These are phyloP conservation scores for Indicator maculatus DNA, from an alignment of 2,113 vertebrate genomes.

Conservation along the genomic window DNA sequence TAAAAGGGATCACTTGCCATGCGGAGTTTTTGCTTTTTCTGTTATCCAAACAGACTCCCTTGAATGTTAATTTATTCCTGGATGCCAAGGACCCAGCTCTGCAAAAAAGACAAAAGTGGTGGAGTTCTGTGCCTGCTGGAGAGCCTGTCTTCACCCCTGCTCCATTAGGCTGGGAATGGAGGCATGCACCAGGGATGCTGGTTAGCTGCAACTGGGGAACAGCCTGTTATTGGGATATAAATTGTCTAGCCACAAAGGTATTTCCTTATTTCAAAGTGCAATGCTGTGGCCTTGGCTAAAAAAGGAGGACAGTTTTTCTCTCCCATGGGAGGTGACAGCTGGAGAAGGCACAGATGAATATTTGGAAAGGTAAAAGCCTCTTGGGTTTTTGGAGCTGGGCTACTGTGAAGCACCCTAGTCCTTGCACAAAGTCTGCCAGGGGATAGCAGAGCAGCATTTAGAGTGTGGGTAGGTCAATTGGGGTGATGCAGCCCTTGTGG, in stretches of 20 bases:
- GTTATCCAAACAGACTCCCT: conserved; percentile 20
- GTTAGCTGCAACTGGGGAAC: background rate
- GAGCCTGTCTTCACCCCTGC: background rate
- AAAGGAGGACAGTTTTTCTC: background rate
- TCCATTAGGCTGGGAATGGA: accelerated
- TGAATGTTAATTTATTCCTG: conserved; percentile 12
- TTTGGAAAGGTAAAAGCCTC: background rate
- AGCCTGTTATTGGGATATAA: background rate
- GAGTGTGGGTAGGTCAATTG: accelerated
- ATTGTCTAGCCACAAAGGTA: background rate
- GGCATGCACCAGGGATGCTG: accelerated
- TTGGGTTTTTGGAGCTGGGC: background rate
- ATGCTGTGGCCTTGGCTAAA: background rate
- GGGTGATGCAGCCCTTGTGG: background rate
- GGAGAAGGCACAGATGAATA: background rate
- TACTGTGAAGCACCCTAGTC: background rate
- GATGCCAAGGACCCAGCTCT: background rate
- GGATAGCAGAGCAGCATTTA: background rate
- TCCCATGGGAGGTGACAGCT: background rate
- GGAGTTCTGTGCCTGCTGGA: accelerated
- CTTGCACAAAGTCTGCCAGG: background rate
- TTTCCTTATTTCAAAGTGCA: background rate
- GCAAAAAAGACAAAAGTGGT: accelerated
- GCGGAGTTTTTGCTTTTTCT: background rate
- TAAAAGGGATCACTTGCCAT: conserved; percentile 9